A percentile compares a stretch with the other conserved stretches of the same genome.
Evolutionary conservation across 2,113 vertebrate species (phyloP).

Genomic region (Marcusenius ussheri): DNA sequence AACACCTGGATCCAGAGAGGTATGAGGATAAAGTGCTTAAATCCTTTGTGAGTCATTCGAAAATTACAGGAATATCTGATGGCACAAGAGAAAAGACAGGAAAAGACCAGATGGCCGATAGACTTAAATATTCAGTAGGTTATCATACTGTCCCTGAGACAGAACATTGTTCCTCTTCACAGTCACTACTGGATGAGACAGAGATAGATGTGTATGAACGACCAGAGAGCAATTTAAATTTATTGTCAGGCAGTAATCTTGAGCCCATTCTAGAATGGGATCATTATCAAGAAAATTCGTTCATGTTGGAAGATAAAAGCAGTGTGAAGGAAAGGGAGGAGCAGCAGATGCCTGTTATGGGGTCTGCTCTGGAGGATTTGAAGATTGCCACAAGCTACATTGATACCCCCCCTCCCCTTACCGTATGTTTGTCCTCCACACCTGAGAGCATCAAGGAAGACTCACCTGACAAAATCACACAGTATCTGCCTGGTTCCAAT

Average conservation of each 20-base stretch:
- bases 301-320: conserved; percentile 3
- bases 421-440: not conserved
- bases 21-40: not conserved
- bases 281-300: conserved; percentile 19
- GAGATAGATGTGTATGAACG: not conserved
- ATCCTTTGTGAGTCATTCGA: not conserved
- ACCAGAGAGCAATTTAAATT: conserved; percentile 10
- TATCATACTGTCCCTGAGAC: not conserved
- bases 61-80: not conserved
- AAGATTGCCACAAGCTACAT: not conserved
- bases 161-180: not conserved
- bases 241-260: conserved; percentile 22
- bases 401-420: not conserved
- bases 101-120: not conserved
- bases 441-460: not conserved
- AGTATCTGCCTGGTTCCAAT: conserved; percentile 20
- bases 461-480: not conserved
- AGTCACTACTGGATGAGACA: not conserved
- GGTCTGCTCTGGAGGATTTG: not conserved
- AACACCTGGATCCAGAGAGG: not conserved
- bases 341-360: not conserved
- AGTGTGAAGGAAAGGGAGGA: not conserved
- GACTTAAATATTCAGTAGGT: not conserved
- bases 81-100: not conserved
- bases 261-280: conserved; percentile 32